Percentiles rank a stretch among this genome's conserved stretches.
Conservation (phyloP, 2,113 vertebrate species). For the Geococcyx californianus region DNA sequence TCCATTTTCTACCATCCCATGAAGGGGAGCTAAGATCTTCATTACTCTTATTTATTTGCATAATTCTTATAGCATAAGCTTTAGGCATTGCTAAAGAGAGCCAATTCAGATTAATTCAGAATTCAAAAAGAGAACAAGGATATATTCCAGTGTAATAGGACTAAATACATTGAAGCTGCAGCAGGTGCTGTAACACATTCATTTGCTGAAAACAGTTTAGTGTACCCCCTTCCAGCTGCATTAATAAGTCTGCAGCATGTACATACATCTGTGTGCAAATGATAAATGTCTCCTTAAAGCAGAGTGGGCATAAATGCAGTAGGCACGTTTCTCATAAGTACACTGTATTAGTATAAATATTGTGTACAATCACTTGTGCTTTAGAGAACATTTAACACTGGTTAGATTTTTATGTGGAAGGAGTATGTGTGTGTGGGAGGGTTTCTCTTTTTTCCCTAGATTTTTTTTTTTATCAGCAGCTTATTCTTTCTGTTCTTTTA, state of each 20-base stretch:
- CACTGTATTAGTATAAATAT: neutral
- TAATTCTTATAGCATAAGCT: conserved; percentile 1
- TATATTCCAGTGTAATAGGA: neutral
- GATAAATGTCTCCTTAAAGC: neutral
- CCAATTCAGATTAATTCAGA: neutral
- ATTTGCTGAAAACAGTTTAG: conserved; percentile 40
- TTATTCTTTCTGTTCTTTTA: neutral
- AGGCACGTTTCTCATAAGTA: neutral
- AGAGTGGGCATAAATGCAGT: neutral
- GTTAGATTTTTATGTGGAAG: neutral
- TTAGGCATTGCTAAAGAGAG: conserved; percentile 1
- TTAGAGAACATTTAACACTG: neutral
- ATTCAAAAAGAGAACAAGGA: neutral
- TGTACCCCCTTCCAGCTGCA: conserved; percentile 14
- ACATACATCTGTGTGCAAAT: neutral
- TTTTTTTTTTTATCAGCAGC: neutral
- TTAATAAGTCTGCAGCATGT: neutral
- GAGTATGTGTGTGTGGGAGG: neutral
- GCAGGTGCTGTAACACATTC: conserved; percentile 1
- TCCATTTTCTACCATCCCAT: neutral
- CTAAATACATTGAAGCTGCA: neutral
- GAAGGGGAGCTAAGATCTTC: neutral
- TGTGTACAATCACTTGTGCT: neutral
- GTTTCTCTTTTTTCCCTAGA: neutral
- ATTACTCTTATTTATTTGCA: conserved; percentile 17